These are phyloP conservation scores for Turritopsis dohrnii DNA, from an alignment of 30 jellyfish, hydroid and myxozoan genomes.

Conservation along the genomic window DNA sequence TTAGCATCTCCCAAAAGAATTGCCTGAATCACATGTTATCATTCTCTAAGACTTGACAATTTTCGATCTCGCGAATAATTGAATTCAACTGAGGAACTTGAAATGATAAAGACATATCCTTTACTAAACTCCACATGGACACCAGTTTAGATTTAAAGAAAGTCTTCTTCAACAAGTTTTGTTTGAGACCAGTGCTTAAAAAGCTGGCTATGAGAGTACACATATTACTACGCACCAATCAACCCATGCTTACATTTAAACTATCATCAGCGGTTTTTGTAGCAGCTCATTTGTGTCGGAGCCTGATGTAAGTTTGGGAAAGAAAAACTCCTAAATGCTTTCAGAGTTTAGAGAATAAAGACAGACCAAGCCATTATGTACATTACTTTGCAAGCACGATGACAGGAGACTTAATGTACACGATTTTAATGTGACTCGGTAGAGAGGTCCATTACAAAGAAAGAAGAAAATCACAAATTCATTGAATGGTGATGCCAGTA, in stretches of 20 bases:
- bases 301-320: too few relatives aligned
- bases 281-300: too few relatives aligned
- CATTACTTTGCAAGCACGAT: too few relatives aligned
- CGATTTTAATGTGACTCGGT: too few relatives aligned
- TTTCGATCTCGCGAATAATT: not conserved
- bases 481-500: too few relatives aligned
- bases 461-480: too few relatives aligned
- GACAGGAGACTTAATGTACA: too few relatives aligned
- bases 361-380: too few relatives aligned
- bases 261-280: slow-evolving; percentile 11
- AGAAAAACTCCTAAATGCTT: too few relatives aligned
- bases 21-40: slow-evolving; percentile 4
- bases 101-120: slow-evolving; percentile 5
- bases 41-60: not conserved
- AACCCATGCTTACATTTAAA: not conserved
- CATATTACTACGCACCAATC: slow-evolving; percentile 9
- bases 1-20: slow-evolving; percentile 23
- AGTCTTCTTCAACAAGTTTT: not conserved
- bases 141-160: not conserved
- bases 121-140: slow-evolving; percentile 5
- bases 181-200: slow-evolving; percentile 18
- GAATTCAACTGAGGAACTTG: not conserved
- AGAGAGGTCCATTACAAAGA: too few relatives aligned
- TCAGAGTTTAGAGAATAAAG: too few relatives aligned
- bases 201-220: slow-evolving; percentile 20